phyloP scores from a whole-genome alignment of 2,113 vertebrate genomes.

The rat (Rattus norvegicus) region DNA sequence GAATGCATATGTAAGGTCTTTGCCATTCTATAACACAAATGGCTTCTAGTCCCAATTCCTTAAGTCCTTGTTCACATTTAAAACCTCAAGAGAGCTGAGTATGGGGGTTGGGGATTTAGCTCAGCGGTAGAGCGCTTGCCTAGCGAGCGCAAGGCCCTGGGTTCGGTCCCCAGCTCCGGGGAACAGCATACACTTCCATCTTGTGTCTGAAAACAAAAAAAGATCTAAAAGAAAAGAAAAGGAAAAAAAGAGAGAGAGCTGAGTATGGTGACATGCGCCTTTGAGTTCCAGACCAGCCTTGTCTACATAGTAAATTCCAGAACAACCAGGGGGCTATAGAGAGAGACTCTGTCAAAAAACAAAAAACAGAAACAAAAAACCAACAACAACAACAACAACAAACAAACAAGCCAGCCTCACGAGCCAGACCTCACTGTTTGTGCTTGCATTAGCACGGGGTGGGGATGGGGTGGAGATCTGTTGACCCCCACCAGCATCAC shows the following conservation, averaged over 20 bases:
- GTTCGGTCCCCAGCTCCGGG: no score
- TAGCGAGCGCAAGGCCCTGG: no score
- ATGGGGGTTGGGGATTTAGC: background rate
- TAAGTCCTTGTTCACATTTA: background rate
- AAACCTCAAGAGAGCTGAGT: background rate
- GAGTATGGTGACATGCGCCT: background rate
- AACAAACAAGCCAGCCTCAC: background rate
- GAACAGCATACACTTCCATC: no score
- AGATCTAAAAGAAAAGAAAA: no score
- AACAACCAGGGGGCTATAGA: background rate
- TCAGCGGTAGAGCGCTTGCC: no score
- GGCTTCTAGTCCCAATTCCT: background rate
- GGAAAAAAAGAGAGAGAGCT: background rate
- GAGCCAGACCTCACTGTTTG: background rate
- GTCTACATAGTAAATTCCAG: background rate
- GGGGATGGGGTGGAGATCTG: background rate
- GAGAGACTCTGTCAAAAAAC: background rate
- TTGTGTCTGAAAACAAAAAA: no score
- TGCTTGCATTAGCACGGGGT: background rate
- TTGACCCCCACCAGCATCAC: background rate
- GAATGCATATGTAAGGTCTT: background rate
- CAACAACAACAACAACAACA: no score
- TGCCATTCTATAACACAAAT: background rate
- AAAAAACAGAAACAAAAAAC: no score
- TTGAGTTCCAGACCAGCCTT: background rate